A percentile compares a stretch with the other conserved stretches of the same genome.
Evolutionary conservation across 2,888 invertebrate species (phyloP).

Genomic region (Napeogenes sylphis): DNA sequence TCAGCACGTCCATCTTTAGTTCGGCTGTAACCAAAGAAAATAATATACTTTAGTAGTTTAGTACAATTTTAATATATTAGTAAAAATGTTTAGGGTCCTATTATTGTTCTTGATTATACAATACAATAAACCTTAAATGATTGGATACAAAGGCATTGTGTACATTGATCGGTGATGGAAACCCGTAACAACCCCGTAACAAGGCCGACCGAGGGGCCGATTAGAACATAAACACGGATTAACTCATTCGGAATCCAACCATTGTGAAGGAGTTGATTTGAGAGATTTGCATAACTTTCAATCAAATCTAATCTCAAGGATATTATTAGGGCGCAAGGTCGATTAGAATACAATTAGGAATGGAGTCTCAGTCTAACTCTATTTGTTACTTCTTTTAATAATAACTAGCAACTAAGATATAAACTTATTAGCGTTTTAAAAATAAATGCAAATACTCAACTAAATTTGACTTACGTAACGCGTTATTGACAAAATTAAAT

Average conservation of each 20-base stretch:
- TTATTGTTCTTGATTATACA: background rate
- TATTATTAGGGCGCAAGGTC: slow-evolving; percentile 66
- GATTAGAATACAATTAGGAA: slow-evolving; percentile 43
- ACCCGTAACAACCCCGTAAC: slow-evolving; percentile 72
- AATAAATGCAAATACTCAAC: too few species aligned
- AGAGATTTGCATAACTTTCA: slow-evolving; percentile 78
- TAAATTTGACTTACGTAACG: slow-evolving; percentile 34
- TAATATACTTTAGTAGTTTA: slow-evolving; percentile 1
- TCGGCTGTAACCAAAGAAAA: slow-evolving; percentile 85
- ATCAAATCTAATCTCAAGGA: slow-evolving; percentile 74
- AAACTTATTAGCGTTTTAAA: too few species aligned
- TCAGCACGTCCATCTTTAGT: slow-evolving; percentile 95
- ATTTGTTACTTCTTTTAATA: slow-evolving; percentile 7
- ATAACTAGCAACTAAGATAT: background rate
- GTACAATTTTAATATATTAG: slow-evolving; percentile 42
- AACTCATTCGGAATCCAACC: slow-evolving; percentile 76
- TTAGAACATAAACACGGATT: slow-evolving; percentile 77
- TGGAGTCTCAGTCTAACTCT: slow-evolving; percentile 16
- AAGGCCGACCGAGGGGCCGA: slow-evolving; percentile 73
- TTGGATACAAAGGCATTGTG: slow-evolving; percentile 69
- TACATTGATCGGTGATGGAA: slow-evolving; percentile 67
- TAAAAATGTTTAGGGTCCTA: background rate
- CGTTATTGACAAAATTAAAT: slow-evolving; percentile 67
- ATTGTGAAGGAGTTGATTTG: slow-evolving; percentile 76
- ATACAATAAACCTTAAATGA: slow-evolving; percentile 42